These are phyloP conservation scores for Stegodyphus mimosarum DNA, from an alignment of 1,140 invertebrate species.

Conservation along the genomic window DNA sequence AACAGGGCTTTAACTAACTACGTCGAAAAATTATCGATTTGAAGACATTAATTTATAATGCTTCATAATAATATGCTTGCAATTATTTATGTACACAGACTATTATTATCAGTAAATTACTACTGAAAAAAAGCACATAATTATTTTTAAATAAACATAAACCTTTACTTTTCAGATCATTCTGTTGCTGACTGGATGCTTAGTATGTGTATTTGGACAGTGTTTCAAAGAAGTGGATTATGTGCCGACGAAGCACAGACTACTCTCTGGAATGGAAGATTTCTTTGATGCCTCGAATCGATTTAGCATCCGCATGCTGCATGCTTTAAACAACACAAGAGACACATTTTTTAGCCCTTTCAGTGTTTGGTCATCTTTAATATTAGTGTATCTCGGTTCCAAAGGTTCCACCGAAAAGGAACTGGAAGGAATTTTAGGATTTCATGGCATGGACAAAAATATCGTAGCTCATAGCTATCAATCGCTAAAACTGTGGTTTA, in stretches of 20 bases:
- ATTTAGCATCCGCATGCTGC: conserved; percentile 29
- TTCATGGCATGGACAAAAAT: conserved; percentile 59
- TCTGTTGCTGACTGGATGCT: not conserved
- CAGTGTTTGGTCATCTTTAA: conserved; percentile 63
- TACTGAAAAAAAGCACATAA: too few species aligned
- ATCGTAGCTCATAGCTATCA: conserved; percentile 45
- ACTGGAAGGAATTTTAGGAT: conserved; percentile 62
- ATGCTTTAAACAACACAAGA: conserved; percentile 33
- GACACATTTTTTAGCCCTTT: conserved; percentile 63
- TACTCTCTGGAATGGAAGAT: conserved; percentile 23
- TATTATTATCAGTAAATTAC: too few species aligned
- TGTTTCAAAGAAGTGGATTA: conserved; percentile 33
- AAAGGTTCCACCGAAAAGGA: conserved; percentile 64
- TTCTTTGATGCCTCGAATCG: conserved; percentile 33
- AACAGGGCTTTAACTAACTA: too few species aligned
- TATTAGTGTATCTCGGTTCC: conserved; percentile 65
- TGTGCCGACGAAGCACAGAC: conserved; percentile 14
- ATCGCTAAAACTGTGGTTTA: conserved; percentile 30
- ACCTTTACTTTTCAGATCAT: conserved; percentile 26
- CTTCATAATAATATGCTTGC: too few species aligned
- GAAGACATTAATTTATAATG: too few species aligned
- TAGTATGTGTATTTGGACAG: conserved; percentile 13
- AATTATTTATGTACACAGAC: too few species aligned
- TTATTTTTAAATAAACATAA: too few species aligned
- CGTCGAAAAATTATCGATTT: too few species aligned